Evolutionary conservation across 2,888 invertebrate genomes (phyloP), one percentile per base, ranked within the genome.

Genomic region (Drosophila prolongata): DNA sequence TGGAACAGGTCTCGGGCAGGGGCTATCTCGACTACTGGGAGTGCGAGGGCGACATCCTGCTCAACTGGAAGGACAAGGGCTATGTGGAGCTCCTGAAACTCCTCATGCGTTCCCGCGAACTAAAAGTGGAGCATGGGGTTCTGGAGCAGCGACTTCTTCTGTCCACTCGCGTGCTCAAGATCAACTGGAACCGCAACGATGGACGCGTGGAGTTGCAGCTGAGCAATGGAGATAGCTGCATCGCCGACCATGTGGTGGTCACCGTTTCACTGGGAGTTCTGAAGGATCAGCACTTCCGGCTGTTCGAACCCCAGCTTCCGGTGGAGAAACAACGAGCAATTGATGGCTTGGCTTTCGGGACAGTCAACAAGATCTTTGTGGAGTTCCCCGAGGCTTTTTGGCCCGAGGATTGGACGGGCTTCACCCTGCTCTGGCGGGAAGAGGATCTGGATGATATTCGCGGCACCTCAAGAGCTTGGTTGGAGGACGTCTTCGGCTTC

Each of bases 21-120:
- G 95, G 95, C 0, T 92, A 95, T 52, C 91, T 93, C 1, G 94
- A 95, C 74, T 95, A 95, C 81, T 93, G 95, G 94, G 93, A 93
- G 2, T 96, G 96, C 87, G 94, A 95, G 27, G 97, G 97, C 3
- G 95, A 96, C 89, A 93, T 93, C 44, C 91, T 95, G 78, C 91
- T 96, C 0, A 94, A 95, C 87, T 97, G 96, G 97, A 96, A 95
- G 82, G 94, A 94, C 59, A 94, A 93, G 71, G 96, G 96, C 1
- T 97, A 94, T 86, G 93, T 93, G 76, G 95, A 94, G 38, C 92
- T 97, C 71, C 91, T 97, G 56, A 94, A 96, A 83, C 90, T 96
- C 55, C 92, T 97, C 73, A 93, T 95, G 94, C 83, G 74, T 1
- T 56, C 74, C 19, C 42, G 56, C 5, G 71, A 71, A 6, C 19